phyloP scores from a whole-genome alignment of 1,140 invertebrate species.

The Zaprionus kolodkinae region DNA sequence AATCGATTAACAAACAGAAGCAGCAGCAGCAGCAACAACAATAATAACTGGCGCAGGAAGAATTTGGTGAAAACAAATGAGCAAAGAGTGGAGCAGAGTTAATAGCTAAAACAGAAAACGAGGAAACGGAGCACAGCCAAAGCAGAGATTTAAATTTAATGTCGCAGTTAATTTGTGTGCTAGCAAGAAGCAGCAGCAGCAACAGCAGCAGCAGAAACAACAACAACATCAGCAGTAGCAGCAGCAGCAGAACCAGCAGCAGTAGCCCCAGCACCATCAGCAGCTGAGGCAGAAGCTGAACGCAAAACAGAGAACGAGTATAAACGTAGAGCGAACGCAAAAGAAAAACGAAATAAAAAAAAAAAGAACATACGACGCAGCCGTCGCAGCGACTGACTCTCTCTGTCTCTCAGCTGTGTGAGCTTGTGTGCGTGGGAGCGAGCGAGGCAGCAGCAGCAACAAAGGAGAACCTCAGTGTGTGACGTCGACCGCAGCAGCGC shows the following conservation, averaged over 20 bases:
- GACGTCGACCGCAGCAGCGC: conserved; percentile 33
- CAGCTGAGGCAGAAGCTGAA: conserved; percentile 52
- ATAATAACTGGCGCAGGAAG: conserved; percentile 23
- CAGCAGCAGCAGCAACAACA: conserved; percentile 41
- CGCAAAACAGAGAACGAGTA: conserved; percentile 63
- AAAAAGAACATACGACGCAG: conserved; percentile 73
- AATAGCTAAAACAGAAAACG: conserved; percentile 24
- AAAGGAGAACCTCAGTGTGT: conserved; percentile 18
- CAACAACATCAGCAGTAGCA: conserved; percentile 26
- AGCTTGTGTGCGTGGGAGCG: conserved; percentile 37
- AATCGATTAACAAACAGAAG: conserved; percentile 56
- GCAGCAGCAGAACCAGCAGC: conserved; percentile 21
- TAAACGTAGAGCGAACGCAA: conserved; percentile 48
- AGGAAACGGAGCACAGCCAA: conserved; percentile 32
- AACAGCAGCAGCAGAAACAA: conserved; percentile 33
- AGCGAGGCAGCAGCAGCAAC: conserved; percentile 66
- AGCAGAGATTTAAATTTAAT: conserved; percentile 63
- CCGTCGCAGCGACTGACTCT: conserved; percentile 40
- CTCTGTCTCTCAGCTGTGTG: conserved; percentile 29
- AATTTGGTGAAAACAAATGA: background rate
- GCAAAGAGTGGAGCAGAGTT: conserved; percentile 26
- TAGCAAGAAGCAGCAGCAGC: conserved; percentile 55
- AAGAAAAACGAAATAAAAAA: conserved; percentile 32
- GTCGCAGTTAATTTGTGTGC: conserved; percentile 80
- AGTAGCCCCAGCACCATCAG: conserved; percentile 14